A percentile compares a stretch with the other conserved stretches of the same genome.
These are phyloP conservation scores for Thomomys bottae DNA, from an alignment of 2,113 vertebrate genomes.

Conservation along the genomic window DNA sequence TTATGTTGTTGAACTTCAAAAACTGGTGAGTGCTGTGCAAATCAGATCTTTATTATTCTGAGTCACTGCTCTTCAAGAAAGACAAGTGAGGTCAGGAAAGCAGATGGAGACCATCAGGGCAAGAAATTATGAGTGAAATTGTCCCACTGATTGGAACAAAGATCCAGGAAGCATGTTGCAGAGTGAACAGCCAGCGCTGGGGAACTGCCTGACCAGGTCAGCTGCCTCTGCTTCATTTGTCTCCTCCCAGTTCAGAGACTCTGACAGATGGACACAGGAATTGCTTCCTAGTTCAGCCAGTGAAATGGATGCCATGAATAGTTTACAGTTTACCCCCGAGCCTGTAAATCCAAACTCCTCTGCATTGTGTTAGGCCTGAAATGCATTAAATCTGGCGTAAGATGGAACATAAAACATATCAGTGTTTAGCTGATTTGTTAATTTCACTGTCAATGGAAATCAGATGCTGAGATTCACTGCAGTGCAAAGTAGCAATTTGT, in stretches of 20 bases:
- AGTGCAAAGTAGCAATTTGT: slow-evolving; percentile 30
- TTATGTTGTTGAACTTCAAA: slow-evolving; percentile 14
- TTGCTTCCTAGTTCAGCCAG: slow-evolving; percentile 58
- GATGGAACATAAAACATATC: slow-evolving; percentile 52
- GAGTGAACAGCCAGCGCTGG: slow-evolving; percentile 9
- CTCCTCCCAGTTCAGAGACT: slow-evolving; percentile 21
- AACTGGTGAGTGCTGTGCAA: not conserved
- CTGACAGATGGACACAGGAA: slow-evolving; percentile 58
- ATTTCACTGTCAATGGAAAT: slow-evolving; percentile 71
- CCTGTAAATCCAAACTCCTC: slow-evolving; percentile 62
- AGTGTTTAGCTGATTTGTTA: slow-evolving; percentile 63
- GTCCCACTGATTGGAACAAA: not conserved
- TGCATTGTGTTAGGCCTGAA: slow-evolving; percentile 38
- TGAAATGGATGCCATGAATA: not conserved
- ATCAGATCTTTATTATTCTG: slow-evolving; percentile 42
- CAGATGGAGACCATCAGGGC: slow-evolving; percentile 9
- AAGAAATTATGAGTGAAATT: slow-evolving; percentile 46
- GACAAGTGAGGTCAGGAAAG: slow-evolving; percentile 9
- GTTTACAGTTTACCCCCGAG: slow-evolving; percentile 65
- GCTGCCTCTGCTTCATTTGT: not conserved
- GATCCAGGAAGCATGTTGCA: not conserved
- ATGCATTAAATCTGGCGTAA: slow-evolving; percentile 58
- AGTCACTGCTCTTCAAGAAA: not conserved
- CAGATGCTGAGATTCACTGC: slow-evolving; percentile 55
- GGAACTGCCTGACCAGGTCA: slow-evolving; percentile 19